Evolutionary conservation across 92 coral and sea anemone genomes (phyloP), one percentile per base, ranked within the genome.

Genomic region (Parazoanthus swiftii): DNA sequence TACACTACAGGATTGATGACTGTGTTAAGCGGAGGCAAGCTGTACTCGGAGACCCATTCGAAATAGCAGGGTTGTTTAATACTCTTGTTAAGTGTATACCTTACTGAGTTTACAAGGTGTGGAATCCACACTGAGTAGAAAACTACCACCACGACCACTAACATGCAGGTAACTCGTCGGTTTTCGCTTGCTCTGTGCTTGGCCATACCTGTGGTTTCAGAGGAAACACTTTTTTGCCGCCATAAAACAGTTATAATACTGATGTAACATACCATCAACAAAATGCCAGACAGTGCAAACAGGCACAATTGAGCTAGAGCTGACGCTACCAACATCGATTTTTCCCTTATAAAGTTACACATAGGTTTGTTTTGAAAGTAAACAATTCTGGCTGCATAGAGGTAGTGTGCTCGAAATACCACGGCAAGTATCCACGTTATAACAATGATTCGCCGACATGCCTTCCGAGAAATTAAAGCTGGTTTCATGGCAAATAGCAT

Each of bases 401-500:
- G 87, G 68, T 84, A 84, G 20, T 70, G 56, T 44, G 87, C 65
- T n/a, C 87, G 75, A 56, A 84, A 44, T 16, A 29, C 67, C 15
- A 84, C 68, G 1, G 87, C 87, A 16, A 84, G 26, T 6, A 84
- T 38, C 87, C 87, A 84, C 43, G 87, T 84, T 15, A 71, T 6
- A 13, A 35, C 79, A 11, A 84, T 71, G 25, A 84, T 84, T 18
- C 38, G 37, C 23, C 68, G n/a, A 48, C 66, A 42, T 71, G 42
- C 25, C 43, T 84, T 84, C 13, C 79, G 79, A 33, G 78, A 46
- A 70, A 84, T 84, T 8, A 84, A 36, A 35, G 87, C 43, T 13
- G 87, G 77, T 25, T 84, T 84, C 87, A 84, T 84, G 38, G 87
- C 87, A 84, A 84, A 84, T 42, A 48, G 35, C 10, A 84, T 84